Base-by-base conservation (phyloP, 2,888 invertebrate genomes). In the Phaedon cochleariae region DNA sequence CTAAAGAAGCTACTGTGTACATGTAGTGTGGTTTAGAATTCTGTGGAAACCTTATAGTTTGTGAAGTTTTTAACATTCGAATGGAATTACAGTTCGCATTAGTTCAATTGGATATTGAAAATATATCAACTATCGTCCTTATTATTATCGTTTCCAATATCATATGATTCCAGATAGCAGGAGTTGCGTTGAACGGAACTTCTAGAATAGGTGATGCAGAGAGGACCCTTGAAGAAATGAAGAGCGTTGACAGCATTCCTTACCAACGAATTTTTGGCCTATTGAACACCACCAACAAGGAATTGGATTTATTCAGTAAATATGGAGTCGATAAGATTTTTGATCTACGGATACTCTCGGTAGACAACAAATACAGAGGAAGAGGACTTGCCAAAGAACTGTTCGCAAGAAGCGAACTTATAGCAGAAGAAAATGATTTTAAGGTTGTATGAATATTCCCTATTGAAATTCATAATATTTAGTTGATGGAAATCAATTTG, bases 291-390 rank as follows among this genome's bases (percentile, higher is more conserved):
- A 87, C 90, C 54, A 92, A 91, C 81, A 86, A 88, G 57, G 88
- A 89, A 71, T 79, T 90, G 65, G 89, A 93, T 80, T 84, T 94
- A 18, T 94, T 93, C 79, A 84, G 81, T 10, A 85, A 85, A 70
- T 92, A 89, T 80, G 80, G 87, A 68, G 90, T 92, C 51, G 89
- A 91, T 18, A 87, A 89, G 74, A 87, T 93, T 52, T 89, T 94
- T 78, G 94, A 94, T 84, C 88, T 93, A 74, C 87, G 94, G 67
- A 94, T 94, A 73, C 87, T 94, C 41, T 93, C 93, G 7, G 93
- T 94, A 20, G 90, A 92, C 67, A 86, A 88, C 62, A 82, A 84
- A 70, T 92, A 87, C 72, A 87, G 94, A 34, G 93, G 94, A 0
- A 87, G 86, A 69, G 94, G 94, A 0, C 84, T 94, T 63, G 94